Evolutionary conservation across 2,113 vertebrate genomes (phyloP), one percentile per base, ranked within the genome.

Genomic region (Gnathonemus longibarbis): DNA sequence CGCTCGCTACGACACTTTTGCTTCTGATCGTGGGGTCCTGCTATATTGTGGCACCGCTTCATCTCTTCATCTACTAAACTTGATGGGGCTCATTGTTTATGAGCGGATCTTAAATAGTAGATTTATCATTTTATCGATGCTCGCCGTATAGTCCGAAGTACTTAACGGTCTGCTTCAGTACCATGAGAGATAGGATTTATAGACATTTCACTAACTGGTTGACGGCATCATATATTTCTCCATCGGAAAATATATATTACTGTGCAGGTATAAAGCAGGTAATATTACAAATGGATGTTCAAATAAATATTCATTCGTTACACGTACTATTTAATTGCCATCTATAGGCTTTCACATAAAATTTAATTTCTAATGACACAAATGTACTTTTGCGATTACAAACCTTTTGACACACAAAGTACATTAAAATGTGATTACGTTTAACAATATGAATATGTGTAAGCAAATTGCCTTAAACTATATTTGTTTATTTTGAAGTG

Each of bases 121-220:
- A 56, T 90, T 70, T 87, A 90, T 80, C 24, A 90, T 88, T 48
- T 88, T 24, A 84, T 88, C 87, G 24, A 90, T 88, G 74, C 87
- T 84, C 3, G 77, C 88, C 21, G 52, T 84, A 84, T 52, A 52
- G 48, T 48, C 48, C 15, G 35, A 35, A 50, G 70, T 89, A 89
- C 70, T 83, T 89, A 52, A 80, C 52, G 88, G 48, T n/a, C 62
- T 88, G 31, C 17, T 89, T 52, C 88, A 80, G 15, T 80, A 46
- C 46, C 49, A 66, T 88, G 87, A 46, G n/a, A 88, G 35, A 62
- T 62, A 56, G 53, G 19, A 53, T 88, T 88, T 88, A 58, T 88
- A 88, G 87, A 66, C 52, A 21, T 66, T 66, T 62, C 87, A 66
- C 21, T 53, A 56, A 35, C 27, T 87, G 85, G 49, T 31, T 53